Evolutionary conservation across 2,888 invertebrate genomes (phyloP).

Genomic region (Conomelus anceps): DNA sequence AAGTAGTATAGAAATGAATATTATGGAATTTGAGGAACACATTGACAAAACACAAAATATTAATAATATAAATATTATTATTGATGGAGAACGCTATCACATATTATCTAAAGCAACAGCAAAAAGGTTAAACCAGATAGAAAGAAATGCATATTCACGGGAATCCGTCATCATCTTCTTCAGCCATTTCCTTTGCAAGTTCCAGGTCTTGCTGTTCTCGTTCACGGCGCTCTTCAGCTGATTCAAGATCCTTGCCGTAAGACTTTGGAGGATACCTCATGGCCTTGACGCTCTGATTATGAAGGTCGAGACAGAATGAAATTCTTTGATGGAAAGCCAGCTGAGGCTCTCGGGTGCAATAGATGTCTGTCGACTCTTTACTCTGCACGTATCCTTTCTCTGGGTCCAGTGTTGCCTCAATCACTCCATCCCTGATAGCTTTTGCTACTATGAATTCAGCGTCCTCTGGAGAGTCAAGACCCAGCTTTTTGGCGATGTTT

Average conservation of each 20-base stretch:
- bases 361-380: slow-evolving; percentile 94
- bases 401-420: slow-evolving; percentile 94
- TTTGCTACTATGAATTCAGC: slow-evolving; percentile 99
- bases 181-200: slow-evolving; percentile 99
- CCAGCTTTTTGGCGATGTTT: slow-evolving; percentile 90
- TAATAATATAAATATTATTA: not conserved
- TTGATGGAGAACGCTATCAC: not conserved
- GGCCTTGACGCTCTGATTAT: slow-evolving; percentile 98
- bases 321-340: slow-evolving; percentile 95
- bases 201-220: slow-evolving; percentile 97
- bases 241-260: slow-evolving; percentile 95
- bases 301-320: slow-evolving; percentile 93
- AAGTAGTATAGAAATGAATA: not conserved
- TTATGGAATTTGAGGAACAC: not conserved
- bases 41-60: not conserved
- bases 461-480: slow-evolving; percentile 92
- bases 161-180: slow-evolving; percentile 85
- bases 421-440: slow-evolving; percentile 95
- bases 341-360: slow-evolving; percentile 93
- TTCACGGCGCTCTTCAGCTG: slow-evolving; percentile 92
- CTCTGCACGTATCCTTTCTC: slow-evolving; percentile 95
- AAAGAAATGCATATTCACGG: slow-evolving; percentile 28
- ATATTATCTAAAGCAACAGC: not conserved
- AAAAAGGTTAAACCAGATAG: not conserved
- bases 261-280: slow-evolving; percentile 99